A percentile compares a stretch with the other conserved stretches of the same genome.
Evolutionary conservation across 2,113 vertebrate genomes (phyloP).

Genomic region (Grammomys surdaster): DNA sequence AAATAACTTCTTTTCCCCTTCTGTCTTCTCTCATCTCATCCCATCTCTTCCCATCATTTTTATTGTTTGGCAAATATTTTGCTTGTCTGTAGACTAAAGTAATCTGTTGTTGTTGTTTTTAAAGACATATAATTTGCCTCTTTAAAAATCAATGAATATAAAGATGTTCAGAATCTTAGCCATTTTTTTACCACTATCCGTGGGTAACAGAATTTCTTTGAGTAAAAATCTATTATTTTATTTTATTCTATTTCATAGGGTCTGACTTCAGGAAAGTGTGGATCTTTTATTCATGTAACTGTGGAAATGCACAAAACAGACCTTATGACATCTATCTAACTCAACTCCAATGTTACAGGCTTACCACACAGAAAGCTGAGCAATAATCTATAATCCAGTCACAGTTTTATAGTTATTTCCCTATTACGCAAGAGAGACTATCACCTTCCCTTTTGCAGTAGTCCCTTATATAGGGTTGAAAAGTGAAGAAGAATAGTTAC

Average conservation of each 20-base stretch:
- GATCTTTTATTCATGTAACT: constrained; percentile 10
- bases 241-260: not conserved
- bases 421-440: no score
- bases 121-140: constrained; percentile 28
- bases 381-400: not conserved
- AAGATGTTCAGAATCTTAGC: not conserved
- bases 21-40: no score
- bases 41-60: not conserved
- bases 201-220: not conserved
- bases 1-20: not conserved
- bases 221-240: not conserved
- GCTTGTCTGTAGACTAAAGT: not conserved
- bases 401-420: not conserved
- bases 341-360: not conserved
- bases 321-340: not conserved
- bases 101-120: not conserved
- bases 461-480: accelerated
- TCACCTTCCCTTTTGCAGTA: not conserved
- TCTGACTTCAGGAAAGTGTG: not conserved
- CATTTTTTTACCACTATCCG: not conserved
- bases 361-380: not conserved
- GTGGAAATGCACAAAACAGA: not conserved
- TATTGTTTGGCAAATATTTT: not conserved
- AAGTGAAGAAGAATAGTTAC: not conserved
- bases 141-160: not conserved